A percentile compares a stretch with the other conserved stretches of the same genome.
phyloP scores from a whole-genome alignment of 1,140 invertebrate genomes.

The Halesus radiatus region DNA sequence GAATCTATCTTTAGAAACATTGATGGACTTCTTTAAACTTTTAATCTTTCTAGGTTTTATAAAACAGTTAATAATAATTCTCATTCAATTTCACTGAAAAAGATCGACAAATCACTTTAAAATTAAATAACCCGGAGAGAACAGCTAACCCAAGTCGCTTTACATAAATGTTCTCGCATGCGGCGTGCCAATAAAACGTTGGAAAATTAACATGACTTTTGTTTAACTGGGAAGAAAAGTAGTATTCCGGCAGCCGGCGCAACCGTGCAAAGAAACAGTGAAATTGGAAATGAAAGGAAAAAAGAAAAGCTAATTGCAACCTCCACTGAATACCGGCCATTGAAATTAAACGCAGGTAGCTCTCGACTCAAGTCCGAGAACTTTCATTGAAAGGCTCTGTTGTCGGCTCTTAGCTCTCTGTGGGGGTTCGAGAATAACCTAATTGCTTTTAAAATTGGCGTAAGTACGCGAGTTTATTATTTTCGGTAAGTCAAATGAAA shows the following conservation, averaged over 20 bases:
- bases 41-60: too few species aligned
- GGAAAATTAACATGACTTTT: conserved; percentile 53
- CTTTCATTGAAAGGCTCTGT: conserved; percentile 28
- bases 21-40: too few species aligned
- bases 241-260: conserved; percentile 9
- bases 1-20: too few species aligned
- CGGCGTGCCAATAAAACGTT: conserved; percentile 48
- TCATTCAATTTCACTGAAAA: too few species aligned
- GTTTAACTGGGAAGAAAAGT: conserved; percentile 51
- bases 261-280: conserved; percentile 17
- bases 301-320: conserved; percentile 54
- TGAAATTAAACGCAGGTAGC: conserved; percentile 45
- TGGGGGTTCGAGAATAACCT: neutral
- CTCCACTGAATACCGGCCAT: conserved; percentile 42
- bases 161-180: conserved; percentile 48
- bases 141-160: neutral
- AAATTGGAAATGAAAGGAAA: conserved; percentile 3
- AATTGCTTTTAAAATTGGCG: neutral
- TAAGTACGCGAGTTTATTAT: too few species aligned
- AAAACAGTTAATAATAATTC: too few species aligned
- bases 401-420: neutral
- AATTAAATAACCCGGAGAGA: neutral
- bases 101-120: neutral
- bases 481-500: too few species aligned
- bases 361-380: conserved; percentile 7